These are phyloP conservation scores for Brachionus asplanchnoidis DNA, from an alignment of 1,140 invertebrate species.

Conservation along the genomic window DNA sequence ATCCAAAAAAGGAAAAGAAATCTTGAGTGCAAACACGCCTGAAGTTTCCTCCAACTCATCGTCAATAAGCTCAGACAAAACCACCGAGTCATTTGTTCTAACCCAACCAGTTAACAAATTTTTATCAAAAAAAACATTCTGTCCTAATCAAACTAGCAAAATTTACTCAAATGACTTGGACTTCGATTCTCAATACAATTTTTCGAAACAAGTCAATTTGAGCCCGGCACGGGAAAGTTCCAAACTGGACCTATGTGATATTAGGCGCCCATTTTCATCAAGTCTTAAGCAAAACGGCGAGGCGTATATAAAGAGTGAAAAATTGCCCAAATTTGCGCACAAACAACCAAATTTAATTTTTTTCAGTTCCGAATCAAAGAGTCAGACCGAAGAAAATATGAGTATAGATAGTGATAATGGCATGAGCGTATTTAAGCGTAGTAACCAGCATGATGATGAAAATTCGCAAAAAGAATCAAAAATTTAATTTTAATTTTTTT, in stretches of 20 bases:
- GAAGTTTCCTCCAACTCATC: neutral
- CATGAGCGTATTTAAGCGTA: neutral
- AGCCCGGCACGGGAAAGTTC: neutral
- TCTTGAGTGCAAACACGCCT: neutral
- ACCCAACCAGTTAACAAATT: neutral
- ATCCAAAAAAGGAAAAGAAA: conserved; percentile 6
- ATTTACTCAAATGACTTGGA: neutral
- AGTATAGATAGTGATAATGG: conserved; percentile 28
- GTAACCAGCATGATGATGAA: neutral
- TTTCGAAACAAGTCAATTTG: conserved; percentile 29
- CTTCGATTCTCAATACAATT: neutral
- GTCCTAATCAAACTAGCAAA: conserved; percentile 39
- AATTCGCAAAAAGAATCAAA: neutral
- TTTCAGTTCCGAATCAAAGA: conserved; percentile 1
- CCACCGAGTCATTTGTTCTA: neutral
- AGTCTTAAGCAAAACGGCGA: neutral
- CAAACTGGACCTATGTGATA: conserved; percentile 10
- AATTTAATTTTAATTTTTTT: neutral
- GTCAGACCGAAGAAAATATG: conserved; percentile 5
- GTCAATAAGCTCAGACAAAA: neutral
- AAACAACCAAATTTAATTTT: conserved; percentile 8
- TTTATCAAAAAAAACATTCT: conserved; percentile 36
- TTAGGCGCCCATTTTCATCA: conserved; percentile 19
- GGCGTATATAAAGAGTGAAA: conserved; percentile 22
- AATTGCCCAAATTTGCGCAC: conserved; percentile 35